Base-by-base conservation (phyloP, 2,888 invertebrate genomes). In the Coremacera marginata region DNA sequence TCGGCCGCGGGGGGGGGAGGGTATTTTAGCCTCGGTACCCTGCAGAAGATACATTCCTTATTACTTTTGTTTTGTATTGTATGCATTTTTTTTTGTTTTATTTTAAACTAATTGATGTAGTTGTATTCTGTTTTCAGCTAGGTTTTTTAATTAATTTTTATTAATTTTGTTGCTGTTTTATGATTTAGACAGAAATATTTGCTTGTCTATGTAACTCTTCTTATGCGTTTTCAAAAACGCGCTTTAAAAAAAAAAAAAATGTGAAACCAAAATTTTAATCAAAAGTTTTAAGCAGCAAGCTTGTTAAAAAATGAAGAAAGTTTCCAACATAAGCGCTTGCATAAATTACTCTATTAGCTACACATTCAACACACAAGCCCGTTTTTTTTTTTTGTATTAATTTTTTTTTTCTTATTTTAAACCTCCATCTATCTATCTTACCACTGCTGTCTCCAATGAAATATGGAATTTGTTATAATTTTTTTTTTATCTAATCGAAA, bases 201-300 rank as follows among this genome's bases (percentile, higher is more conserved):
- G 3, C 7, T 14, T 60, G 11, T 19, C 16, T 27, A 60, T 5
- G 1, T 52, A 19, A 9, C n/a, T 9, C n/a, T 19, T 52, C 16
- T 52, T 52, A n/a, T 4, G 5, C 16, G 1, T n/a, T 52, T 52
- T 52, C 16, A 52, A 16, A n/a, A 5, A 19, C 19, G 16, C 52
- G 16, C 16, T 52, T 52, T 37, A 19, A 44, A 3, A 8, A 8
- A 5, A 22, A 44, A 65, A 34, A 1, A 34, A 8, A 22, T 2
- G 19, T n/a, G n/a, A n/a, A n/a, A n/a, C n/a, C n/a, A n/a, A n/a
- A 49, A 84, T 85, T 85, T 85, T 86, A 85, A 86, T 84, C 84
- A 86, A 83, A 84, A 83, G 84, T 83, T 84, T 85, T 83, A 83
- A 82, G 84, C 81, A 84, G 84, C 85, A 86, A 84, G 86, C 86